Percentiles rank a stretch among this genome's conserved stretches.
These are phyloP conservation scores for Caprella mutica DNA, from an alignment of 2,888 invertebrate species.

Conservation along the genomic window DNA sequence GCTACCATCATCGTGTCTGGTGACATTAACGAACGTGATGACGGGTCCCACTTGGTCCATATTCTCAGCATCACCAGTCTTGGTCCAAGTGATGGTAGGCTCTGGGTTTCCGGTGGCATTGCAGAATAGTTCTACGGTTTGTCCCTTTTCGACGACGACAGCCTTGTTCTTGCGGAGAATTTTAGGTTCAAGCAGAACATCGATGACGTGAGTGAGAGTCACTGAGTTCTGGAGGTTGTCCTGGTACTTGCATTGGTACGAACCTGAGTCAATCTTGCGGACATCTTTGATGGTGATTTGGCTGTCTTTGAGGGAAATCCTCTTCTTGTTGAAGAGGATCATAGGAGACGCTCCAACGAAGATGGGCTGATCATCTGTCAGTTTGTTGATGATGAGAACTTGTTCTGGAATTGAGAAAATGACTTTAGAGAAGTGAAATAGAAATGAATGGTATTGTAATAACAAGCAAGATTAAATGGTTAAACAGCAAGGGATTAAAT, in stretches of 20 bases:
- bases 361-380: too few species aligned
- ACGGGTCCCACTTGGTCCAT: slow-evolving; percentile 22
- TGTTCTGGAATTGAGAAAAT: too few species aligned
- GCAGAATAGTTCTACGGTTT: slow-evolving; percentile 19
- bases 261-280: slow-evolving; percentile 1
- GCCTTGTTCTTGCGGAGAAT: background rate
- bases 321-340: background rate
- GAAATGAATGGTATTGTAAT: too few species aligned
- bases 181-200: background rate
- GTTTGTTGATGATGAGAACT: too few species aligned
- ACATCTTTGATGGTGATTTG: background rate
- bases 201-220: background rate
- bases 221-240: background rate
- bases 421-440: too few species aligned
- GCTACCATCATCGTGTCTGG: slow-evolving; percentile 27
- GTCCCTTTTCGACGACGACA: slow-evolving; percentile 15
- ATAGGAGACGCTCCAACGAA: too few species aligned
- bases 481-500: too few species aligned
- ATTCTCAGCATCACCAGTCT: slow-evolving; percentile 12
- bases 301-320: background rate
- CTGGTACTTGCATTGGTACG: slow-evolving; percentile 5
- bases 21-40: slow-evolving; percentile 27
- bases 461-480: too few species aligned
- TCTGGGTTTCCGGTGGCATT: slow-evolving; percentile 24
- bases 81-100: slow-evolving; percentile 24